phyloP scores from a whole-genome alignment of 2,113 vertebrate species.

The Danio rerio region DNA sequence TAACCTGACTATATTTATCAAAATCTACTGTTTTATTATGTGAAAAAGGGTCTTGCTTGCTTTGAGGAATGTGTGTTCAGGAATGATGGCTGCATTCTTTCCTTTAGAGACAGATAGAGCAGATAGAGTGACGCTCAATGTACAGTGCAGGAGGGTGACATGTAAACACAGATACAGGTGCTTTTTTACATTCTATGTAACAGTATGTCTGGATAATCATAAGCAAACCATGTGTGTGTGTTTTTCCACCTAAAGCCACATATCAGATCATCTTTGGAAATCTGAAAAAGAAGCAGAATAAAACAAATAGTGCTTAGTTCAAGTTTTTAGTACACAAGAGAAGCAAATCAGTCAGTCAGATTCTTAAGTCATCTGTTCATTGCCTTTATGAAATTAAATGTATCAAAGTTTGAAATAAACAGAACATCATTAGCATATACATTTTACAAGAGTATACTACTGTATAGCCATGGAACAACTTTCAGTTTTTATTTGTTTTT shows the following conservation, averaged over 20 bases:
- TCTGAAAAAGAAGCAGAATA: slow-evolving; percentile 25
- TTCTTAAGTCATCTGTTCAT: background rate
- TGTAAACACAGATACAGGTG: slow-evolving; percentile 42
- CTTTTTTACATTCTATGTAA: slow-evolving; percentile 34
- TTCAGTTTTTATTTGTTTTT: too few species aligned
- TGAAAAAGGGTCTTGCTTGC: slow-evolving; percentile 39
- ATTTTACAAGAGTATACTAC: too few species aligned
- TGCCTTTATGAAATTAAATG: background rate
- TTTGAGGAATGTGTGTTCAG: slow-evolving; percentile 52
- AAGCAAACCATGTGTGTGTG: background rate
- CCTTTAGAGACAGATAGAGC: slow-evolving; percentile 46
- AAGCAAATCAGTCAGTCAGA: background rate
- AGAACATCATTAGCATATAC: too few species aligned
- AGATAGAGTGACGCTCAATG: slow-evolving; percentile 48
- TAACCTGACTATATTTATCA: slow-evolving; percentile 44
- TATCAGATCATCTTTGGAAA: background rate
- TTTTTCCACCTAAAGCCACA: slow-evolving; percentile 10
- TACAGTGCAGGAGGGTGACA: slow-evolving; percentile 43
- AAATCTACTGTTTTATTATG: slow-evolving; percentile 31
- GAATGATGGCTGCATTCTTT: slow-evolving; percentile 54
- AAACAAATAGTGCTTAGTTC: background rate
- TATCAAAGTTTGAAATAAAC: too few species aligned
- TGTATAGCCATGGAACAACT: too few species aligned
- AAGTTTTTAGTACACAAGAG: background rate
- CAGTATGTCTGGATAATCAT: slow-evolving; percentile 9